A percentile compares a stretch with the other conserved stretches of the same genome.
phyloP scores from a whole-genome alignment of 2,113 vertebrate genomes.

The Zeus faber region DNA sequence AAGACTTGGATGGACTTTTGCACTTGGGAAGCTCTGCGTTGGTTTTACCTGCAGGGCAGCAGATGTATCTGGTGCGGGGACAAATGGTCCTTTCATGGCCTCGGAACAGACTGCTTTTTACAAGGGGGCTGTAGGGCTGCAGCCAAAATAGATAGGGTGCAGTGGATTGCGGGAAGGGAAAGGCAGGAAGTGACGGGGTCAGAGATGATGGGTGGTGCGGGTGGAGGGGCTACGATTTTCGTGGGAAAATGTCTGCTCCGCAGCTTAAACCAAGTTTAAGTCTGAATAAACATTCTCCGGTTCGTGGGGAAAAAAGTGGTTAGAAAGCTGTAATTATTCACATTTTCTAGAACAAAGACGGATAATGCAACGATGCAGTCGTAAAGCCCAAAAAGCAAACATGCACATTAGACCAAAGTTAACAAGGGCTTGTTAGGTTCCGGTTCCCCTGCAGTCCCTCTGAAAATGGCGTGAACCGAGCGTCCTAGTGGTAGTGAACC shows the following conservation, averaged over 20 bases:
- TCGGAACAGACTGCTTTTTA: slow-evolving; percentile 10
- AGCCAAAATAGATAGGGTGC: not conserved
- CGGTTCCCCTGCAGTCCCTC: too few species aligned
- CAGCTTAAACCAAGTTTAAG: too few species aligned
- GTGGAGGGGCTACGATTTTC: not conserved
- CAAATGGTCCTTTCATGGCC: slow-evolving; percentile 40
- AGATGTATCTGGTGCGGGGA: slow-evolving; percentile 3
- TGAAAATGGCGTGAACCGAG: too few species aligned
- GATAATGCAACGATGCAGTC: too few species aligned
- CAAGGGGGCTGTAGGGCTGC: slow-evolving; percentile 6
- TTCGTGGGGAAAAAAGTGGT: too few species aligned
- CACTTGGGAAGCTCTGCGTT: slow-evolving; percentile 4
- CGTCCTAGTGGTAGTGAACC: slow-evolving; percentile 86
- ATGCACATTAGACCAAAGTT: too few species aligned
- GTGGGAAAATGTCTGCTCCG: not conserved
- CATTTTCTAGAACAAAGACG: too few species aligned
- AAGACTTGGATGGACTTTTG: slow-evolving; percentile 19
- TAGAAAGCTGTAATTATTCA: too few species aligned
- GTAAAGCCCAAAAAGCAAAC: too few species aligned
- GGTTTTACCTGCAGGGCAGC: slow-evolving; percentile 24
- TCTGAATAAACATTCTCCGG: too few species aligned
- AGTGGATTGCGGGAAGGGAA: slow-evolving; percentile 33
- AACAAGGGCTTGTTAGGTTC: too few species aligned
- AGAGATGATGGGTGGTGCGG: slow-evolving; percentile 7
- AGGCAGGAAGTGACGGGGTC: slow-evolving; percentile 33